Conservation (phyloP, 2,888 invertebrate species). For the Campopleginae sp. region DNA sequence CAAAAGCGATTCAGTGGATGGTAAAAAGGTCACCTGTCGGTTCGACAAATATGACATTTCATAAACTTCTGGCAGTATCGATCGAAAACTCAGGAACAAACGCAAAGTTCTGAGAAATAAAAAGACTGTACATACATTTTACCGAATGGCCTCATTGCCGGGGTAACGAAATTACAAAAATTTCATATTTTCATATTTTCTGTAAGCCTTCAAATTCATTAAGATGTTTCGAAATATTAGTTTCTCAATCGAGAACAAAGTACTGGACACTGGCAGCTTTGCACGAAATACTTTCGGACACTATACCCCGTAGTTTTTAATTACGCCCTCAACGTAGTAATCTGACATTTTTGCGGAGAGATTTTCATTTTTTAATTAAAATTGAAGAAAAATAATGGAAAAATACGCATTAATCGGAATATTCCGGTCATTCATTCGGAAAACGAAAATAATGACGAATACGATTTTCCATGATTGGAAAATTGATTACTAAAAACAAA, state of each 20-base stretch:
- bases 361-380: no score
- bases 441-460: not conserved
- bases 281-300: not conserved
- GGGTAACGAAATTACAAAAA: not conserved
- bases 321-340: no score
- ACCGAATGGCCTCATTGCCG: not conserved
- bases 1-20: not conserved
- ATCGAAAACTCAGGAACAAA: no score
- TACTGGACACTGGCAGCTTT: not conserved
- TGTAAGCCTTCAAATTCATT: not conserved
- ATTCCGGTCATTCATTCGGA: not conserved
- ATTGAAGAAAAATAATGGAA: no score
- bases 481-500: not conserved
- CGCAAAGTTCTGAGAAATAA: not conserved
- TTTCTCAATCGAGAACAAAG: not conserved
- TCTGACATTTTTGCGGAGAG: no score
- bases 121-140: not conserved
- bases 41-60: not conserved
- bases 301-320: no score
- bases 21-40: not conserved
- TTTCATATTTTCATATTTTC: not conserved
- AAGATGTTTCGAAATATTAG: not conserved
- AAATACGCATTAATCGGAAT: no score
- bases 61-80: not conserved
- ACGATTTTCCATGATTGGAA: not conserved